These are phyloP conservation scores for Galleria mellonella DNA, from an alignment of 1,140 invertebrate species.

Conservation along the genomic window DNA sequence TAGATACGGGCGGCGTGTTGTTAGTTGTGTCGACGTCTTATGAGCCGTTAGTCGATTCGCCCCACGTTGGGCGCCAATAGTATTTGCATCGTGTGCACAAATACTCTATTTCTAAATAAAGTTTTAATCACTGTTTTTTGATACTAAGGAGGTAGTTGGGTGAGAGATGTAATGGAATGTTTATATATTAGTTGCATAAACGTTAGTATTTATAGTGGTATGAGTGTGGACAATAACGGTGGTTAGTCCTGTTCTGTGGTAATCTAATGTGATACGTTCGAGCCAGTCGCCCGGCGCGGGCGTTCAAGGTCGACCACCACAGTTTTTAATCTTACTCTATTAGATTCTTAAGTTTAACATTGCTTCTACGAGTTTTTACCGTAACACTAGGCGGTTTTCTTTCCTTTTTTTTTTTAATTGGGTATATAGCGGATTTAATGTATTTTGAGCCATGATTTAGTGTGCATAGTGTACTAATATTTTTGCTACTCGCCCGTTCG, in stretches of 20 bases:
- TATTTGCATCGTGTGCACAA: slow-evolving; percentile 45
- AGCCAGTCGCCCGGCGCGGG: slow-evolving; percentile 31
- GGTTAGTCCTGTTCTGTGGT: slow-evolving; percentile 42
- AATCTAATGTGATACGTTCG: slow-evolving; percentile 49
- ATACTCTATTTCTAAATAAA: slow-evolving; percentile 58
- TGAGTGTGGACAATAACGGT: slow-evolving; percentile 64
- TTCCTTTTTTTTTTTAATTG: slow-evolving; percentile 52
- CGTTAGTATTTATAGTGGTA: slow-evolving; percentile 50
- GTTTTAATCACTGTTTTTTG: slow-evolving; percentile 55
- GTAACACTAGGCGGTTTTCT: slow-evolving; percentile 33
- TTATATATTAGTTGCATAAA: slow-evolving; percentile 57
- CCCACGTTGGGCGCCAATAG: neutral
- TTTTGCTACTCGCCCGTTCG: slow-evolving; percentile 63
- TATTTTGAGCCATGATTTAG: slow-evolving; percentile 60
- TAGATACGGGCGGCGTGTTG: slow-evolving; percentile 12
- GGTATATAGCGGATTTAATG: slow-evolving; percentile 62
- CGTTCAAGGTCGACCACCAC: slow-evolving; percentile 30
- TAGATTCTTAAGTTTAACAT: slow-evolving; percentile 60
- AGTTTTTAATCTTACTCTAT: slow-evolving; percentile 40
- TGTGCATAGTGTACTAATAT: slow-evolving; percentile 62
- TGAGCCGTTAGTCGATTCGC: slow-evolving; percentile 9
- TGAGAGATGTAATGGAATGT: slow-evolving; percentile 30
- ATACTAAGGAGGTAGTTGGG: slow-evolving; percentile 38
- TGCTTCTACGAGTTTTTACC: slow-evolving; percentile 53
- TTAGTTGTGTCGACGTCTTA: slow-evolving; percentile 21